Evolutionary conservation across 1,140 invertebrate genomes (phyloP).

Genomic region (Papilio glaucus): DNA sequence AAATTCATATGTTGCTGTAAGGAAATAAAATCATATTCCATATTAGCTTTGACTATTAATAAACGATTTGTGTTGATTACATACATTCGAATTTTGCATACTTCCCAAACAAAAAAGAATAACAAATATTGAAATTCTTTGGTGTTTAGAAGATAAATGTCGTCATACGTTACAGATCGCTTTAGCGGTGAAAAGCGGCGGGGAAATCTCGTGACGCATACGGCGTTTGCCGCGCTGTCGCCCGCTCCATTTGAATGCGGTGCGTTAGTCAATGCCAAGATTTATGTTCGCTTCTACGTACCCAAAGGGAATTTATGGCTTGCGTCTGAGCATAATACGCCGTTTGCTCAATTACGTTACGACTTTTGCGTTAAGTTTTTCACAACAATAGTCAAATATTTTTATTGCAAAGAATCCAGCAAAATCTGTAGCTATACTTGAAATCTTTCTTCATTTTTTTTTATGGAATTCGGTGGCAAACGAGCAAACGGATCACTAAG

Average conservation of each 20-base stretch:
- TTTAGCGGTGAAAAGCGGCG: conserved; percentile 21
- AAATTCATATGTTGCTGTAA: neutral
- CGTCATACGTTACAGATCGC: conserved; percentile 2
- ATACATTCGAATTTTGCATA: neutral
- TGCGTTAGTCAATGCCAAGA: conserved; percentile 32
- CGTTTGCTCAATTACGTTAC: conserved; percentile 25
- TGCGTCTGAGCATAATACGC: conserved; percentile 20
- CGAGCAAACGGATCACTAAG: too few relatives aligned
- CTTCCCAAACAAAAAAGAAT: neutral
- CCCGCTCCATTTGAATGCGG: conserved; percentile 31
- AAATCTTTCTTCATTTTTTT: neutral
- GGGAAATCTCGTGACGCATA: conserved; percentile 26
- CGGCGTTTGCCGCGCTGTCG: conserved; percentile 24
- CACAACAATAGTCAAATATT: conserved; percentile 17
- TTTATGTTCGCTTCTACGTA: conserved; percentile 4
- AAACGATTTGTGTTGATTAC: neutral
- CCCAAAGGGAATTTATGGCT: conserved; percentile 4
- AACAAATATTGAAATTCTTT: conserved; percentile 23
- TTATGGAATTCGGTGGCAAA: too few relatives aligned
- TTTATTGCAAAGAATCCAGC: neutral
- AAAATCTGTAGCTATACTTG: neutral
- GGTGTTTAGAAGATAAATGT: conserved; percentile 6
- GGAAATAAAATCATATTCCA: neutral
- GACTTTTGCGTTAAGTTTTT: conserved; percentile 1
- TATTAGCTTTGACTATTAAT: neutral